Evolutionary conservation across 2,888 invertebrate species (phyloP).

Genomic region (Plagiodera versicolora): DNA sequence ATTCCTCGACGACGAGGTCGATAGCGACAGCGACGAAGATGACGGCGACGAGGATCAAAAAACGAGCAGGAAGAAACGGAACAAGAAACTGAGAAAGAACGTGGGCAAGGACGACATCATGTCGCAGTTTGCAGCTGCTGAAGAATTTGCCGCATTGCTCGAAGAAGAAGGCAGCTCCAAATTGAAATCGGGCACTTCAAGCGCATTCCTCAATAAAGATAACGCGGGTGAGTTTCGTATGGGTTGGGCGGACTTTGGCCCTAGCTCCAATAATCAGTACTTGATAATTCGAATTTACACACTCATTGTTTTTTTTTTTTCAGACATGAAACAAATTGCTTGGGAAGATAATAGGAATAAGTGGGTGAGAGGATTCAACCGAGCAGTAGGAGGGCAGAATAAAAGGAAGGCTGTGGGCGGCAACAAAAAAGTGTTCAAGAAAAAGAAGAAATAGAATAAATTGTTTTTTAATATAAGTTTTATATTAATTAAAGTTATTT

Average conservation of each 20-base stretch:
- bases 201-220: constrained; percentile 72
- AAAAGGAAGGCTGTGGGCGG: constrained; percentile 13
- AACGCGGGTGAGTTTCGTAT: constrained; percentile 64
- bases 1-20: no score
- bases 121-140: constrained; percentile 79
- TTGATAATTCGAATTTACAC: no score
- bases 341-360: constrained; percentile 77
- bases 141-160: constrained; percentile 84
- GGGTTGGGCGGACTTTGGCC: no score
- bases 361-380: constrained; percentile 64
- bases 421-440: constrained; percentile 27
- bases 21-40: neutral
- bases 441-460: constrained; percentile 26
- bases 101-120: constrained; percentile 56
- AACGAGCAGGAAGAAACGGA: constrained; percentile 15
- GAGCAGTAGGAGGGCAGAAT: constrained; percentile 38
- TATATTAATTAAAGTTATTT: no score
- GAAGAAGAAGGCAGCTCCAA: constrained; percentile 76
- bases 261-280: no score
- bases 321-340: constrained; percentile 70
- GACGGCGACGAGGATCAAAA: constrained; percentile 34
- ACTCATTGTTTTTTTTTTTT: neutral
- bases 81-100: constrained; percentile 27
- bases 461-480: neutral
- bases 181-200: constrained; percentile 64